Base-by-base conservation (phyloP, 2,797 vertebrate species). In the Silurus lanzhouensis region DNA sequence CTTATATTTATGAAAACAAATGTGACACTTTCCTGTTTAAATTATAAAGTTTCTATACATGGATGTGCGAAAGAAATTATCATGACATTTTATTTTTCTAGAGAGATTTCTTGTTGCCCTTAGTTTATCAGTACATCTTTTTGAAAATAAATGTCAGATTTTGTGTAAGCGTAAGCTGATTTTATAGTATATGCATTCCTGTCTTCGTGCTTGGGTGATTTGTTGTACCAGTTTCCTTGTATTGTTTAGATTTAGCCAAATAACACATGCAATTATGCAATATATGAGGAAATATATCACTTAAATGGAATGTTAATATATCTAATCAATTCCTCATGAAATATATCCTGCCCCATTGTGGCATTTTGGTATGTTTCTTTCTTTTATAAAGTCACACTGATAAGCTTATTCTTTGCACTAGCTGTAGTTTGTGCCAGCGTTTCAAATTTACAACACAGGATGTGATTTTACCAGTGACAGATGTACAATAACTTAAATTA, bases 281-380 rank as follows among this genome's bases (percentile, higher is more conserved):
- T 91, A 85, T 74, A 83, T n/a, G 77, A 91, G 91, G 88, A 90
- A 64, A 88, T 91, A 89, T 90, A 89, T 78, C 63, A 90, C 89
- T 91, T 89, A 87, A 91, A 93, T 89, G 88, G 87, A 89, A 90
- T 88, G 83, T 85, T 89, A 91, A 88, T 91, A 88, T 84, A 91
- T 89, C 75, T 89, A 87, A 86, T 87, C 88, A 81, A 75, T 88
- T 89, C 88, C 90, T 92, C 86, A 89, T 93, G 91, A 94, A 93
- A 85, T 80, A 71, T 83, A 85, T 87, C 78, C 86, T 83, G 67
- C 91, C 87, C 88, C 85, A 89, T 84, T 82, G 57, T 87, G 90
- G 88, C 87, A 89, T 89, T 58, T 31, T 83, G 82, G 48, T 57
- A 72, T 83, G 31, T 87, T 87, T 89, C 84, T 88, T 87, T 86